Conservation (phyloP, 2,888 invertebrate species). For the Hydropsyche betteni region DNA sequence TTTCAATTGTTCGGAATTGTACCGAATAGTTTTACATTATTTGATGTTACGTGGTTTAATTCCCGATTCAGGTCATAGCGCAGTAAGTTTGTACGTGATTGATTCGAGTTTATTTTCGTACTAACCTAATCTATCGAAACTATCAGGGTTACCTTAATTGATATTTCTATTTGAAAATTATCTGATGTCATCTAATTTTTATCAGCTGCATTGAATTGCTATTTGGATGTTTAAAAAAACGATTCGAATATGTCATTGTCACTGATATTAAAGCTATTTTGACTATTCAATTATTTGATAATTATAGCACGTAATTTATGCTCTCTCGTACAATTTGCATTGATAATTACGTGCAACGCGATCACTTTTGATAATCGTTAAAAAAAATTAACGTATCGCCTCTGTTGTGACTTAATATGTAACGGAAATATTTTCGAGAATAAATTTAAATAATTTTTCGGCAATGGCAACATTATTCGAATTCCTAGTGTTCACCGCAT, state of each 20-base stretch:
- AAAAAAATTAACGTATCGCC: background rate
- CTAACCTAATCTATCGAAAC: too few species aligned
- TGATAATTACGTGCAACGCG: background rate
- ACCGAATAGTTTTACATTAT: too few species aligned
- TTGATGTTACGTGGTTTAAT: too few species aligned
- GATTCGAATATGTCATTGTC: background rate
- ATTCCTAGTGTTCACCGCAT: background rate
- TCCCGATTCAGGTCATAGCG: too few species aligned
- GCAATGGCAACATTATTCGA: background rate
- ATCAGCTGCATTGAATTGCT: too few species aligned
- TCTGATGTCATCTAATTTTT: too few species aligned
- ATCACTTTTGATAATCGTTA: background rate
- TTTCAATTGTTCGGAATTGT: too few species aligned
- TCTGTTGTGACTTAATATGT: background rate
- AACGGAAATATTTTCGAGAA: slow-evolving; percentile 9
- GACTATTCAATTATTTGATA: slow-evolving; percentile 13
- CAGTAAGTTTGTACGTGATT: too few species aligned
- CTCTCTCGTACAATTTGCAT: background rate
- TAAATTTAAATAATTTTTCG: slow-evolving; percentile 21
- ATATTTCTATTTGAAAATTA: too few species aligned
- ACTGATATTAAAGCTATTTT: background rate
- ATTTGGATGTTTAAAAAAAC: background rate
- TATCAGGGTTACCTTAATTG: too few species aligned
- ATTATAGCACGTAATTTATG: slow-evolving; percentile 13
- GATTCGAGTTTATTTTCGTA: too few species aligned